Conservation (phyloP, 2,797 vertebrate species). For the Peromyscus attwateri region DNA sequence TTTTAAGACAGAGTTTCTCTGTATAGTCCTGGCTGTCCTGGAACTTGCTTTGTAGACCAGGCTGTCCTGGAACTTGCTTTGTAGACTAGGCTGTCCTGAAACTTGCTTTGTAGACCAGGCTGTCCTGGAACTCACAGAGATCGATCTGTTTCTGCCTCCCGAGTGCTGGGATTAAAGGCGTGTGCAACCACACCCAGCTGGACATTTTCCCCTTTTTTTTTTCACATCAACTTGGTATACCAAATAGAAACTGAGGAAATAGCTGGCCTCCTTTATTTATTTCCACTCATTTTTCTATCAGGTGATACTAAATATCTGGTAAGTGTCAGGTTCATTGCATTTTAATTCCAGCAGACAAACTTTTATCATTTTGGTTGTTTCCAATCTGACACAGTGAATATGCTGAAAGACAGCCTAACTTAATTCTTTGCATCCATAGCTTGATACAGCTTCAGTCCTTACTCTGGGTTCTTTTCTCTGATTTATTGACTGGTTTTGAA, state of each 20-base stretch:
- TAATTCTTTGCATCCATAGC: background rate
- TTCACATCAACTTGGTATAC: background rate
- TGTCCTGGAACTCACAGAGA: too few relatives aligned
- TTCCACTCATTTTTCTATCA: slow-evolving; percentile 55
- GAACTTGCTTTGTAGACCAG: too few relatives aligned
- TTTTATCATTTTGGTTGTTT: slow-evolving; percentile 60
- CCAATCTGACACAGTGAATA: slow-evolving; percentile 61
- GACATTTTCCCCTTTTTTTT: background rate
- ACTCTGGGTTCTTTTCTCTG: slow-evolving; percentile 40
- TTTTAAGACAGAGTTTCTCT: too few relatives aligned
- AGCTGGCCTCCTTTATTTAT: background rate
- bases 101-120: too few relatives aligned
- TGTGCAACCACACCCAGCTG: too few relatives aligned
- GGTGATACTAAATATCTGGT: slow-evolving; percentile 6
- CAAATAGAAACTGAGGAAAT: background rate
- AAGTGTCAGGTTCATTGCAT: background rate
- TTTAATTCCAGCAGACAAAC: slow-evolving; percentile 46
- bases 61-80: too few relatives aligned
- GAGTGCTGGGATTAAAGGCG: too few relatives aligned
- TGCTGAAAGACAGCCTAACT: slow-evolving; percentile 28
- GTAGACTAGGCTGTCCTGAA: too few relatives aligned
- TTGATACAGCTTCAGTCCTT: slow-evolving; percentile 22
- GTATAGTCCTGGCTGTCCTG: too few relatives aligned
- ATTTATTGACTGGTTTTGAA: slow-evolving; percentile 70
- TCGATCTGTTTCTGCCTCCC: too few relatives aligned